A percentile compares a stretch with the other conserved stretches of the same genome.
Evolutionary conservation across 2,888 invertebrate species (phyloP).

Genomic region (Meteorus cinctellus): DNA sequence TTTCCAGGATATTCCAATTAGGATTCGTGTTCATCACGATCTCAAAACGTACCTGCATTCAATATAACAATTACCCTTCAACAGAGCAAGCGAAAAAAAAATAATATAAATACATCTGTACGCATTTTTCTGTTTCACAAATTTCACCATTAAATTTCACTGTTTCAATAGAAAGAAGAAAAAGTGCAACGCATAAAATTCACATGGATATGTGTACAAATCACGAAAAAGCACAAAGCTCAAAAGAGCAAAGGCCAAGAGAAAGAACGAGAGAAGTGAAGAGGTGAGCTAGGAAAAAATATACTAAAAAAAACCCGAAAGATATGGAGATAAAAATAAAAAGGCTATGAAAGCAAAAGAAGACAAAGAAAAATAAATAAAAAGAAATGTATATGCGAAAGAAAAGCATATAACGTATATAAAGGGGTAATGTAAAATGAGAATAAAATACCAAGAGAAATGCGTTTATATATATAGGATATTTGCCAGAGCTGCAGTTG

Average conservation of each 20-base stretch:
- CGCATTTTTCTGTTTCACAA: neutral
- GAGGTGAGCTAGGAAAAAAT: neutral
- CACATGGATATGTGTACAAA: constrained; percentile 37
- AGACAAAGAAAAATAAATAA: constrained; percentile 22
- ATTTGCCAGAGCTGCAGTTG: constrained; percentile 8
- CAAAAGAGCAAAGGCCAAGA: constrained; percentile 16
- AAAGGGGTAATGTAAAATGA: constrained; percentile 17
- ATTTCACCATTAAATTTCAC: constrained; percentile 3
- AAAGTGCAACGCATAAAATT: constrained; percentile 13
- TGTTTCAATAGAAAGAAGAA: neutral
- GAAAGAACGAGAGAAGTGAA: neutral
- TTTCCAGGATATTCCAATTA: too few relatives aligned
- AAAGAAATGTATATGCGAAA: constrained; percentile 23
- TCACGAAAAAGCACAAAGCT: constrained; percentile 43
- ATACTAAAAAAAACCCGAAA: neutral
- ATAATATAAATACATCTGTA: neutral
- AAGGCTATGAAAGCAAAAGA: constrained; percentile 16
- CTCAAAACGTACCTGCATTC: too few relatives aligned
- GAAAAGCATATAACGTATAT: constrained; percentile 7
- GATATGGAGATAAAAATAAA: constrained; percentile 31
- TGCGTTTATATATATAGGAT: constrained; percentile 7
- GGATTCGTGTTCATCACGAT: too few relatives aligned
- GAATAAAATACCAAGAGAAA: neutral
- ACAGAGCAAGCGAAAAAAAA: neutral
- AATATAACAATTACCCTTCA: too few relatives aligned